Conservation (phyloP, 2,113 vertebrate genomes). For the Rhynchomys soricoides region DNA sequence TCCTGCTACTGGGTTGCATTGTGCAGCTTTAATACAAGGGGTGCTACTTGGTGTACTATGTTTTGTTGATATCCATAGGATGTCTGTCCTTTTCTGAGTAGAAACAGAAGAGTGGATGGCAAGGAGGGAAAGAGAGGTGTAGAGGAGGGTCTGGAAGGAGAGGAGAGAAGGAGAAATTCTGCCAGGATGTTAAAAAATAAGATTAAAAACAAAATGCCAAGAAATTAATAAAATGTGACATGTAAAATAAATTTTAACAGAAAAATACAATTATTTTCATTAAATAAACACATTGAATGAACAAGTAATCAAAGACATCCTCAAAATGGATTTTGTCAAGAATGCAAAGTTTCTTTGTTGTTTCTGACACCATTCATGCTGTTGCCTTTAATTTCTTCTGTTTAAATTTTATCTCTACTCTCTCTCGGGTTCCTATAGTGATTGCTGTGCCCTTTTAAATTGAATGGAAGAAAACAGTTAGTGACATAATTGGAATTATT, state of each 20-base stretch:
- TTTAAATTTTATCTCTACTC: neutral
- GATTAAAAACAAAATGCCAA: neutral
- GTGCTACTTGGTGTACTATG: neutral
- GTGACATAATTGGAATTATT: neutral
- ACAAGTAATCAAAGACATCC: neutral
- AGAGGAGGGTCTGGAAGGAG: neutral
- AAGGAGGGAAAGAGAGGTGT: neutral
- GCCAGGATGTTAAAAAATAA: neutral
- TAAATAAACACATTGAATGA: neutral
- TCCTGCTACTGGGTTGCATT: neutral
- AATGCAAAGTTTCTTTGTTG: neutral
- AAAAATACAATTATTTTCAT: neutral
- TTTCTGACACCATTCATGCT: neutral
- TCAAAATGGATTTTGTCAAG: neutral
- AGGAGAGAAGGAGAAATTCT: neutral
- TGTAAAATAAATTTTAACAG: neutral
- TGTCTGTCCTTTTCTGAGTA: neutral
- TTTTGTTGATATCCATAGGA: neutral
- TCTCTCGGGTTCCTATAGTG: neutral
- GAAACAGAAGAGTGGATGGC: neutral
- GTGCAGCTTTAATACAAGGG: neutral
- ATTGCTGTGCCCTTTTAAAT: slow-evolving; percentile 20
- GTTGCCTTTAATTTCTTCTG: neutral
- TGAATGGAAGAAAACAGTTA: slow-evolving; percentile 28
- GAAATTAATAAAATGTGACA: neutral